A percentile compares a stretch with the other conserved stretches of the same genome.
Evolutionary conservation across 2,113 vertebrate genomes (phyloP).

Genomic region (Plecotus auritus): DNA sequence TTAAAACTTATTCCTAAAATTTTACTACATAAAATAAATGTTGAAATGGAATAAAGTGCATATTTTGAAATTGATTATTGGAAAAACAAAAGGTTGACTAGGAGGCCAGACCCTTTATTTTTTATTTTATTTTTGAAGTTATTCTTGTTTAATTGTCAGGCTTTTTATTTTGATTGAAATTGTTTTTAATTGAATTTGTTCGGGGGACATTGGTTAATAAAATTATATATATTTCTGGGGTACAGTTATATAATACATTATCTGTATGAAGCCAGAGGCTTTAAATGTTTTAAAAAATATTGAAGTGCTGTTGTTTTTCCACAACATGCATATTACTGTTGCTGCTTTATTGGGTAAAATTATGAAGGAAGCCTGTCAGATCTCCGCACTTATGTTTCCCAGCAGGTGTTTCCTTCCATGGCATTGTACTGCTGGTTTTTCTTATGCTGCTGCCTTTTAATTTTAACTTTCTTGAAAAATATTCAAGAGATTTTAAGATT

Average conservation of each 20-base stretch:
- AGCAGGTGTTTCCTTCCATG: slow-evolving; percentile 7
- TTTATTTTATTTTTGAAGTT: not conserved
- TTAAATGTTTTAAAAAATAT: not conserved
- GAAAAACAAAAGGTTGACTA: not conserved
- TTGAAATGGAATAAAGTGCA: not conserved
- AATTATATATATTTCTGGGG: not conserved
- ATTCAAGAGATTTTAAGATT: not conserved
- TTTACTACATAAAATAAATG: not conserved
- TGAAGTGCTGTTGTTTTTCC: not conserved
- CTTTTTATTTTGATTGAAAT: not conserved
- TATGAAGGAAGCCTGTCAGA: slow-evolving; percentile 22
- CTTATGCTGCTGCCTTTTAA: not conserved
- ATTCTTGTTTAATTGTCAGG: not conserved
- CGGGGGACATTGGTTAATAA: not conserved
- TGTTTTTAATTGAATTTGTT: not conserved
- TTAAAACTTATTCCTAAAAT: not conserved
- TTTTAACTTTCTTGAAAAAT: not conserved
- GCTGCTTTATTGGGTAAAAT: slow-evolving; percentile 22
- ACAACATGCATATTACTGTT: not conserved
- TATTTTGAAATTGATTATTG: not conserved
- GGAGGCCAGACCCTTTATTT: not conserved
- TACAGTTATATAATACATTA: not conserved
- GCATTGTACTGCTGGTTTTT: slow-evolving; percentile 16
- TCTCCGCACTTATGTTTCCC: slow-evolving; percentile 8
- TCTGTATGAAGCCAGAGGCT: not conserved